phyloP scores from a whole-genome alignment of 2,888 invertebrate genomes.

The Gymnosoma rotundatum region DNA sequence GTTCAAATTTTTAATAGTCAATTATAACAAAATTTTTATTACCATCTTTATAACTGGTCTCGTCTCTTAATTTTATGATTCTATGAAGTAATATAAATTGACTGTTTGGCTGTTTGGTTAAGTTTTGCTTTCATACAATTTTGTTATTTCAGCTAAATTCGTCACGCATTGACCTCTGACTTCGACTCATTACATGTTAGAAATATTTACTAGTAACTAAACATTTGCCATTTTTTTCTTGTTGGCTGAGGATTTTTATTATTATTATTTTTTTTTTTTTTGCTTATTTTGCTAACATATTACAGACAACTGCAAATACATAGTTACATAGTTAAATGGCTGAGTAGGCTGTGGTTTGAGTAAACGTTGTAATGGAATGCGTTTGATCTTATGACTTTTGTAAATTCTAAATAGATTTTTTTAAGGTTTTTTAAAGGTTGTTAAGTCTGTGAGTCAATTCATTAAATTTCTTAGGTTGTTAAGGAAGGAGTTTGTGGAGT shows the following conservation, averaged over 20 bases:
- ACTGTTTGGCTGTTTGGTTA: background rate
- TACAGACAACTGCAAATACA: slow-evolving; percentile 12
- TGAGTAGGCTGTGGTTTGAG: slow-evolving; percentile 19
- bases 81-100: background rate
- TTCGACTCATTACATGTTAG: slow-evolving; percentile 62
- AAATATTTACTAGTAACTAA: slow-evolving; percentile 61
- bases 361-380: slow-evolving; percentile 60
- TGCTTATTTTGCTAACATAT: background rate
- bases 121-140: slow-evolving; percentile 14
- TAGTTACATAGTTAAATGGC: slow-evolving; percentile 46
- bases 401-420: slow-evolving; percentile 52
- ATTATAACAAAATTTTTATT: slow-evolving; percentile 52
- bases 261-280: no score
- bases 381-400: slow-evolving; percentile 64
- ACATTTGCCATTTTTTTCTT: slow-evolving; percentile 57
- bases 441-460: background rate
- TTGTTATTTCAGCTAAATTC: slow-evolving; percentile 54
- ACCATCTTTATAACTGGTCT: slow-evolving; percentile 47
- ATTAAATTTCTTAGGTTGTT: no score
- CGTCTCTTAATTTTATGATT: slow-evolving; percentile 33
- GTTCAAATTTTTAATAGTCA: slow-evolving; percentile 42
- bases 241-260: background rate
- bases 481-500: no score
- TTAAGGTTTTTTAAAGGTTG: slow-evolving; percentile 39
- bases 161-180: slow-evolving; percentile 71